Conservation (phyloP, 2,888 invertebrate species). For the Isoperla grammatica region DNA sequence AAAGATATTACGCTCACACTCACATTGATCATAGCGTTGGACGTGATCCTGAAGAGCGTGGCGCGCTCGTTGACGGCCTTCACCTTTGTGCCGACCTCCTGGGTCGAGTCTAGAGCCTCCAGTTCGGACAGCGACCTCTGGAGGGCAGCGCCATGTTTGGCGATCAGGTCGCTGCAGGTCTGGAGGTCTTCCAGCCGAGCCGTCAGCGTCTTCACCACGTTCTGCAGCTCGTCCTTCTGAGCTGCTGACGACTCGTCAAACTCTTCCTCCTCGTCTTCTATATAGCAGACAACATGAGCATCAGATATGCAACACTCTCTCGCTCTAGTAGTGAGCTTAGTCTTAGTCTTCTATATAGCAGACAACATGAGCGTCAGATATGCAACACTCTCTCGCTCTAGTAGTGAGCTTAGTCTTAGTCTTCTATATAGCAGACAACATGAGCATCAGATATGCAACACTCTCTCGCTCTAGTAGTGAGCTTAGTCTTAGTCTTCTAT, state of each 20-base stretch:
- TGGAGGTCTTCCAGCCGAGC: constrained; percentile 83
- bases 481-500: too few species aligned
- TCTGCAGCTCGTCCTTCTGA: constrained; percentile 47
- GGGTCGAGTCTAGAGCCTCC: constrained; percentile 57
- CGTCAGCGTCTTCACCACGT: constrained; percentile 54
- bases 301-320: too few species aligned
- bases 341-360: too few species aligned
- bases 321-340: too few species aligned
- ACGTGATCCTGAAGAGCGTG: constrained; percentile 91
- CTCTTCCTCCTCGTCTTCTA: constrained; percentile 68
- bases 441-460: too few species aligned
- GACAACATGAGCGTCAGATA: too few species aligned
- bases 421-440: too few species aligned
- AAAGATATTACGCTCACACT: too few species aligned
- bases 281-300: constrained; percentile 33
- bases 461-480: too few species aligned
- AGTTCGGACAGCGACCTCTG: constrained; percentile 75
- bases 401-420: too few species aligned
- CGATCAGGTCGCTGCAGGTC: constrained; percentile 86
- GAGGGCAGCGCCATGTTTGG: constrained; percentile 79
- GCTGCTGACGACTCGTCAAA: constrained; percentile 62
- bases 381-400: too few species aligned
- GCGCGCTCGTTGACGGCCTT: constrained; percentile 91
- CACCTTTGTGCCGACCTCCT: constrained; percentile 64
- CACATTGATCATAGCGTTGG: constrained; percentile 95